These are phyloP conservation scores for Carlito syrichta DNA, from an alignment of 2,113 vertebrate genomes.

Conservation along the genomic window DNA sequence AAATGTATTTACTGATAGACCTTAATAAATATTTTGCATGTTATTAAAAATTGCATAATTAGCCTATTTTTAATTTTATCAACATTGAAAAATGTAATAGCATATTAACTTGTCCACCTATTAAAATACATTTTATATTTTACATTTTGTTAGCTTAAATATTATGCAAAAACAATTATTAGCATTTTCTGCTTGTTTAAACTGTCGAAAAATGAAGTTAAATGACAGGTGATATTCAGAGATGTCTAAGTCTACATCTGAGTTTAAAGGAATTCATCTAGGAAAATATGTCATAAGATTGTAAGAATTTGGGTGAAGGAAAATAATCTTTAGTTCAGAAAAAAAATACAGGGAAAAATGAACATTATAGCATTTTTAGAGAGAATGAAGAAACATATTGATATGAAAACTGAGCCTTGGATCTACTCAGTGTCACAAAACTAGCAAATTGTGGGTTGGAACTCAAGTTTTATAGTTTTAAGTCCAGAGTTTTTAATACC, in stretches of 20 bases:
- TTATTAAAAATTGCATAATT: neutral
- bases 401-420: neutral
- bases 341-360: neutral
- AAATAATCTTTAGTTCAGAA: neutral
- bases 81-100: neutral
- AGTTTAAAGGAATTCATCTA: neutral
- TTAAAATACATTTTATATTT: neutral
- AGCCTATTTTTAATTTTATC: neutral
- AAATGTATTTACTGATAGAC: neutral
- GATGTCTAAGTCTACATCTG: neutral
- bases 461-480: neutral
- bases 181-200: neutral
- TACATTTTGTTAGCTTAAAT: neutral
- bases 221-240: neutral
- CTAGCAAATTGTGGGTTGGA: neutral
- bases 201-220: neutral
- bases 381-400: neutral
- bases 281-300: neutral
- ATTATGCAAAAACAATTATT: neutral
- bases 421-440: neutral
- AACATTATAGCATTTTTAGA: neutral
- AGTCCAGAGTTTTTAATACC: neutral
- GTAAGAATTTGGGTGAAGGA: neutral
- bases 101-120: neutral
- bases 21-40: neutral